Evolutionary conservation across 2,888 invertebrate genomes (phyloP), one percentile per base, ranked within the genome.

Genomic region (Eueremaeus valkanovi): DNA sequence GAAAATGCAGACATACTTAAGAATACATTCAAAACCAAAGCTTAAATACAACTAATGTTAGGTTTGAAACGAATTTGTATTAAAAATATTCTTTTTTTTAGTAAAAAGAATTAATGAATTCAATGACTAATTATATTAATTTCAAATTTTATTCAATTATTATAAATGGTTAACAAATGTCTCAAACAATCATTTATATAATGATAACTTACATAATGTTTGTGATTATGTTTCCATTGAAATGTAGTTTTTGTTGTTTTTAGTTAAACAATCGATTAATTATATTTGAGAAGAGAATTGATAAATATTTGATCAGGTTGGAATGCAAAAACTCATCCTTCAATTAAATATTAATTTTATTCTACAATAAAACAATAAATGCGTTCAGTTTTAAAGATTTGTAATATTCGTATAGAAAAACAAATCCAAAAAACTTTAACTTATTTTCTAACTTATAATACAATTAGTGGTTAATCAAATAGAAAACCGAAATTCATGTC

Each of bases 1-100:
- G 90, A 93, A 87, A 89, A 88, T 13, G 86, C 87, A 80, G 87
- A 90, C 80, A 85, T 93, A 72, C 83, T 90, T n/a, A 85, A 84
- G 76, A 88, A 88, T 82, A 90, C 92, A 18, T 90, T 93, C 36
- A 66, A 36, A 36, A 36, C 11, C 36, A 63, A 63, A 33, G 9
- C 8, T 63, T 21, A 21, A 24, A 21, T 61, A 21, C 13, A 16
- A 3, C 16, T 16, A n/a, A 61, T 61, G 1, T 49, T 49, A 13
- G 16, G 27, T 21, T 8, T 24, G 21, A 61, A 61, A 61, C 21
- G 2, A 61, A 61, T 61, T 13, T n/a, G 5, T n/a, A 61, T 3
- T 29, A 61, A 13, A 16, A 24, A 24, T 21, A n/a, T n/a, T 16
- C 61, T 16, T n/a, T 21, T 61, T 61, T 61, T 61, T n/a, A n/a